phyloP scores from a whole-genome alignment of 2,888 invertebrate genomes.

The Patella caerulea region DNA sequence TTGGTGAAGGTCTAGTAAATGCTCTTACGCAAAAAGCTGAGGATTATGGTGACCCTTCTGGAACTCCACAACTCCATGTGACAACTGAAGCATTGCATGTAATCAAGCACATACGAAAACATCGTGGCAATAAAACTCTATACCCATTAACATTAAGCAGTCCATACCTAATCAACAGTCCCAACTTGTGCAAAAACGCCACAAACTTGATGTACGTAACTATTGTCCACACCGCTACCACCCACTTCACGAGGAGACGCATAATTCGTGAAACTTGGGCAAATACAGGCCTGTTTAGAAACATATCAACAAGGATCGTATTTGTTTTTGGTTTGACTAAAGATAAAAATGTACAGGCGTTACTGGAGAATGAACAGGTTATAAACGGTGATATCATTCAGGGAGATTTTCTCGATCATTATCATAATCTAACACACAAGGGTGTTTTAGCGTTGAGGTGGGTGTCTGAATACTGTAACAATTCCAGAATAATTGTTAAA shows the following conservation, averaged over 20 bases:
- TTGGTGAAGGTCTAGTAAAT: conserved; percentile 18
- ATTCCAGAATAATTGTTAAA: conserved; percentile 53
- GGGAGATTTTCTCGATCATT: conserved; percentile 33
- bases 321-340: conserved; percentile 36
- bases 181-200: conserved; percentile 41
- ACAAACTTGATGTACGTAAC: conserved; percentile 49
- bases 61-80: no score
- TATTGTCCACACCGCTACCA: conserved; percentile 51
- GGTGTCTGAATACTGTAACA: conserved; percentile 51
- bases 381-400: conserved; percentile 58
- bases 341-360: conserved; percentile 41
- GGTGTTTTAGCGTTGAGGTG: conserved; percentile 33
- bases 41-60: no score
- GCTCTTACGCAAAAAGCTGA: no score
- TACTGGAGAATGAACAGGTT: conserved; percentile 53
- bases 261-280: conserved; percentile 59
- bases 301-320: conserved; percentile 45
- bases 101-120: no score
- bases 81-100: no score
- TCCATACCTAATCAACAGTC: conserved; percentile 52
- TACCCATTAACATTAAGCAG: conserved; percentile 52
- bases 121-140: conserved; percentile 13
- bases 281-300: conserved; percentile 42
- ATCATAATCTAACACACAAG: no score
- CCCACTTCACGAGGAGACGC: conserved; percentile 49